Conservation (phyloP, 1,140 invertebrate species). For the Heliothis subflexa region DNA sequence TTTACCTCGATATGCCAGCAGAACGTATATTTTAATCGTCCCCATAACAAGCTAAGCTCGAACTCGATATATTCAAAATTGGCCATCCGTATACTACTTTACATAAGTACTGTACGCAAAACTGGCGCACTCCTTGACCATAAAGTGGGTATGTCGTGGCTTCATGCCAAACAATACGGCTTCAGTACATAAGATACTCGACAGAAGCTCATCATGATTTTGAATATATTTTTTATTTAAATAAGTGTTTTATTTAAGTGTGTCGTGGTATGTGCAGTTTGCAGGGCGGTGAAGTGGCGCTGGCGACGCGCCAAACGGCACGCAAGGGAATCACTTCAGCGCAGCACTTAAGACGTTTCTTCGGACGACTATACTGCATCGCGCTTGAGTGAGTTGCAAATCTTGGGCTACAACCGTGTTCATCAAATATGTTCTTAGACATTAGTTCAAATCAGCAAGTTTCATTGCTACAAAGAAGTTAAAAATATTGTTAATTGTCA, state of each 20-base stretch:
- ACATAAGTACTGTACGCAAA: conserved; percentile 15
- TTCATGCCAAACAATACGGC: conserved; percentile 10
- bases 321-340: conserved; percentile 22
- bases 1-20: not conserved
- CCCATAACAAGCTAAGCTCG: not conserved
- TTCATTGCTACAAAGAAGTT: too few species aligned
- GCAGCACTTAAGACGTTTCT: conserved; percentile 29
- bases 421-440: too few species aligned
- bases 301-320: conserved; percentile 27
- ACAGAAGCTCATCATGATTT: conserved; percentile 32
- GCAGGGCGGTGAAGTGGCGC: conserved; percentile 13
- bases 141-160: conserved; percentile 29
- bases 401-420: not conserved
- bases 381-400: conserved; percentile 22
- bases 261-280: conserved; percentile 6
- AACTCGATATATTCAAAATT: conserved; percentile 8
- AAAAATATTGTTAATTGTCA: too few species aligned
- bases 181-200: conserved; percentile 7
- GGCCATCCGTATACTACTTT: conserved; percentile 11
- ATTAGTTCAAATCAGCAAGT: too few species aligned
- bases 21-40: not conserved
- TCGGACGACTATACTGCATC: conserved; percentile 24
- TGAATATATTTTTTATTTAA: conserved; percentile 23
- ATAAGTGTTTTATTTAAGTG: conserved; percentile 25
- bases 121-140: conserved; percentile 26